Evolutionary conservation across 2,797 vertebrate species (phyloP), one percentile per base, ranked within the genome.

Genomic region (Ptychobarbus kaznakovi): DNA sequence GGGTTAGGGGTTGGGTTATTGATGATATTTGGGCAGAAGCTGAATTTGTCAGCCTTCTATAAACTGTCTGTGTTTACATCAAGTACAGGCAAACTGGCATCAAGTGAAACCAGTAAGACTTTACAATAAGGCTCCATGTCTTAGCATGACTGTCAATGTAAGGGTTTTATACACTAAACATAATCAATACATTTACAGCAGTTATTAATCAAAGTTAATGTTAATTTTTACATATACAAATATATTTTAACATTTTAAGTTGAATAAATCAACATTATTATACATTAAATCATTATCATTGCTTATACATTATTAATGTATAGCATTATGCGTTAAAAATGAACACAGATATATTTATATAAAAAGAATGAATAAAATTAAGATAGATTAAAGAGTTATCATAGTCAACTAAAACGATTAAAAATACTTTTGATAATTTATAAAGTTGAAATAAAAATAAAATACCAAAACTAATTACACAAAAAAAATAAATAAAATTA

Each of bases 91-190:
- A n/a, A 77, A n/a, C 35, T 61, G 53, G 12, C 53, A 35, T 35
- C 20, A n/a, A 77, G 35, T 42, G 75, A 42, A 38, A 78, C 25
- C 2, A 6, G 73, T 56, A 76, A 76, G 46, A 76, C 53, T 77
- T 77, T 58, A 77, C 35, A 77, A 25, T 42, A 61, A 61, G 75
- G 35, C 8, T 42, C 2, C n/a, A 61, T 58, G n/a, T 25, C 22
- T 77, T 77, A 40, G 58, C 74, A n/a, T 38, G 18, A 20, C 2
- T 49, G 25, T 74, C 20, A 74, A 51, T 51, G 4, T 35, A n/a
- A 7, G 68, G 22, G 11, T n/a, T 12, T 42, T 5, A 70, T 42
- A 44, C 42, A 15, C 68, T 44, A 44, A 70, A 40, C n/a, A n/a
- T n/a, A 5, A 70, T n/a, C 20, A 69, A 42, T 22, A 38, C 35